phyloP scores from a whole-genome alignment of 1,140 invertebrate species.

The Heterodera schachtii region DNA sequence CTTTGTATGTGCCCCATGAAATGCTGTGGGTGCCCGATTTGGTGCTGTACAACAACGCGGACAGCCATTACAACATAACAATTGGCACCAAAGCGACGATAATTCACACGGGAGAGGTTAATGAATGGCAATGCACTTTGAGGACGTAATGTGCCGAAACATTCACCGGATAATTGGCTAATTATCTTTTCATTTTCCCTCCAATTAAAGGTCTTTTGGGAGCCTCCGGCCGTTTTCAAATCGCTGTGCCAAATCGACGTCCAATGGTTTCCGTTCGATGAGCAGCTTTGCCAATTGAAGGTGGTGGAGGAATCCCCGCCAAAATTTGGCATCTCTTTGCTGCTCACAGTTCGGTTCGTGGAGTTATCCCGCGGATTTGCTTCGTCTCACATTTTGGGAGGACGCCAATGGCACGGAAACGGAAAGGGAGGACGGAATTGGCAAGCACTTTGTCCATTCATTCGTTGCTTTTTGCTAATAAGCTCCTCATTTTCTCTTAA shows the following conservation, averaged over 20 bases:
- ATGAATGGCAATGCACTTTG: not conserved
- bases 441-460: not conserved
- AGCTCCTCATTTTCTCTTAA: not conserved
- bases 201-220: slow-evolving; percentile 80
- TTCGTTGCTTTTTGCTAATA: not conserved
- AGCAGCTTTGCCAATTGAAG: slow-evolving; percentile 87
- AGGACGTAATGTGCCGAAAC: too few relatives aligned
- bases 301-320: slow-evolving; percentile 34
- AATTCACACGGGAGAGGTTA: slow-evolving; percentile 77
- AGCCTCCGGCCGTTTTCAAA: slow-evolving; percentile 96
- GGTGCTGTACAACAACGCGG: slow-evolving; percentile 67
- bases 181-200: not conserved
- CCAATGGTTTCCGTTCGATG: slow-evolving; percentile 80
- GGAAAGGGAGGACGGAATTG: slow-evolving; percentile 54
- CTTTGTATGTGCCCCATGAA: slow-evolving; percentile 54
- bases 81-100: slow-evolving; percentile 70
- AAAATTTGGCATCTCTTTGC: not conserved
- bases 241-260: slow-evolving; percentile 91
- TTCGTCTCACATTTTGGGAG: slow-evolving; percentile 39
- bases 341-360: slow-evolving; percentile 83
- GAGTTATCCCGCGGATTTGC: slow-evolving; percentile 79
- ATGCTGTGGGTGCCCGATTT: slow-evolving; percentile 83
- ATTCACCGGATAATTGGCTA: too few relatives aligned
- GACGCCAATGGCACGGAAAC: slow-evolving; percentile 32
- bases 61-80: slow-evolving; percentile 71